phyloP scores from a whole-genome alignment of 2,888 invertebrate genomes.

The Coremacera marginata region DNA sequence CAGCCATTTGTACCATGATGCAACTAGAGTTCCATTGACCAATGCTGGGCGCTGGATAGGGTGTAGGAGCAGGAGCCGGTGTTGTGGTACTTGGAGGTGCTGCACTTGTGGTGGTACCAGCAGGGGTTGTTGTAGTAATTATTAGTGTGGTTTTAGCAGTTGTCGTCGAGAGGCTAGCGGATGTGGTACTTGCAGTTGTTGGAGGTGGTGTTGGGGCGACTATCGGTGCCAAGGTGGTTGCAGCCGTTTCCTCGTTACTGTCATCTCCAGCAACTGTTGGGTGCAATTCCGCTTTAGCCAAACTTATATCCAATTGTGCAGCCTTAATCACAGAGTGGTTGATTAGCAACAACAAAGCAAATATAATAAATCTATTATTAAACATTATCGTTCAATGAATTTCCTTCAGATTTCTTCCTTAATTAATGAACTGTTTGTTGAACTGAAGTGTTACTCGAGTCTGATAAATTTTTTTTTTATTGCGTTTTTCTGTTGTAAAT shows the following conservation, averaged over 20 bases:
- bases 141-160: conserved; percentile 52
- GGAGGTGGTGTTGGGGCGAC: conserved; percentile 25
- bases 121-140: conserved; percentile 29
- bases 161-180: conserved; percentile 53
- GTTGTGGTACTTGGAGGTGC: conserved; percentile 63
- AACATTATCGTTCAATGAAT: no score
- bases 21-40: conserved; percentile 76
- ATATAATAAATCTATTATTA: no score
- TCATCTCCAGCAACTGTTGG: conserved; percentile 33
- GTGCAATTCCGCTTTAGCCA: conserved; percentile 41
- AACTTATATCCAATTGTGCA: conserved; percentile 48
- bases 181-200: conserved; percentile 27
- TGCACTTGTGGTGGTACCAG: conserved; percentile 59
- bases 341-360: no score
- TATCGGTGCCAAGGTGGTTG: conserved; percentile 31
- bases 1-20: conserved; percentile 76
- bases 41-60: conserved; percentile 62
- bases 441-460: no score
- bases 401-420: no score
- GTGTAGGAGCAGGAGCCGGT: conserved; percentile 58
- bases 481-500: no score
- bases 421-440: no score
- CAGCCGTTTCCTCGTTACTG: conserved; percentile 27
- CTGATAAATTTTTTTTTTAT: no score
- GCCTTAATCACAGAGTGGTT: conserved; percentile 29